Percentiles rank a stretch among this genome's conserved stretches.
Evolutionary conservation across 2,797 vertebrate species (phyloP).

Genomic region (Leptodactylus fallax): DNA sequence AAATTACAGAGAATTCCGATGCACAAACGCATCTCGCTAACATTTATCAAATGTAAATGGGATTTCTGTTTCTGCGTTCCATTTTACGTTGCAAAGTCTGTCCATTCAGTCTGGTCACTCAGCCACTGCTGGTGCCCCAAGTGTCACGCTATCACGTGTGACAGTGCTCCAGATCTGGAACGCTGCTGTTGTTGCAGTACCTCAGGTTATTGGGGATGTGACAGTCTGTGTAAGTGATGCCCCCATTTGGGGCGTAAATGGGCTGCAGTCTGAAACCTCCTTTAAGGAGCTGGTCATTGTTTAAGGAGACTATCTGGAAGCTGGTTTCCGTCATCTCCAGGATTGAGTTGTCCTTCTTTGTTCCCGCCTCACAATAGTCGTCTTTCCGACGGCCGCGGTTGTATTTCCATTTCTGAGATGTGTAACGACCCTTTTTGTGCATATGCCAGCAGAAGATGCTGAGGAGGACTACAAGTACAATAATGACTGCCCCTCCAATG

Average conservation of each 20-base stretch:
- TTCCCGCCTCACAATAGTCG: conserved; percentile 93
- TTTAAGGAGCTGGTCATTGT: conserved; percentile 99
- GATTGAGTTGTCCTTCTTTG: conserved; percentile 97
- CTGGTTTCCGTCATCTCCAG: conserved; percentile 99
- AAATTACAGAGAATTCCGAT: conserved; percentile 98
- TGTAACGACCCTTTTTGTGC: conserved; percentile 95
- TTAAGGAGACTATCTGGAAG: conserved; percentile 99
- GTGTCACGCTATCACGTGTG: conserved; percentile 84
- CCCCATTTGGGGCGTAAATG: conserved; percentile 97
- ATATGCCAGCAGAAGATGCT: conserved; percentile 92
- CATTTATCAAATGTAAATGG: conserved; percentile 84
- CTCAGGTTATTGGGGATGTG: conserved; percentile 97
- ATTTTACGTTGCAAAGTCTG: conserved; percentile 67
- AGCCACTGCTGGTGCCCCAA: conserved; percentile 28
- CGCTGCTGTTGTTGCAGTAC: conserved; percentile 92
- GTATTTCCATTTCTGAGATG: conserved; percentile 97
- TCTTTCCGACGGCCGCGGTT: conserved; percentile 96
- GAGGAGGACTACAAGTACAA: conserved; percentile 89
- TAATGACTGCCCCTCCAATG: conserved; percentile 91
- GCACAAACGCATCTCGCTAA: conserved; percentile 83
- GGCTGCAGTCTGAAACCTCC: conserved; percentile 95
- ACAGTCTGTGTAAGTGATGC: conserved; percentile 96
- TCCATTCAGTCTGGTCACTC: conserved; percentile 47
- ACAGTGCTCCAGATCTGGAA: conserved; percentile 92
- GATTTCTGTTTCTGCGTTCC: conserved; percentile 71